A percentile compares a stretch with the other conserved stretches of the same genome.
phyloP scores from a whole-genome alignment of 2,797 vertebrate genomes.

The Ciconia nigra region DNA sequence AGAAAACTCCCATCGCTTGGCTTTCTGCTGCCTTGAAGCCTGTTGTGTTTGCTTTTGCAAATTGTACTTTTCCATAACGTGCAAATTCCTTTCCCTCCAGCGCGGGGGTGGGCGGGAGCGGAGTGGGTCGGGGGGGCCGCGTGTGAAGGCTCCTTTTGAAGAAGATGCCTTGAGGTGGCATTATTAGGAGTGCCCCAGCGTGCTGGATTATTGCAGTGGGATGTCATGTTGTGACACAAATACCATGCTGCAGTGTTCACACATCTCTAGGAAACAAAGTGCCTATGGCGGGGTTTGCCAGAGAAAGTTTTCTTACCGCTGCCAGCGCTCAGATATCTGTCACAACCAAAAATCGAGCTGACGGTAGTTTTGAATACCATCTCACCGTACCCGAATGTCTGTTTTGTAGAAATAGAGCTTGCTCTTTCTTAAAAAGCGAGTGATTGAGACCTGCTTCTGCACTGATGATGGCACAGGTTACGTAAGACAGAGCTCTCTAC shows the following conservation, averaged over 20 bases:
- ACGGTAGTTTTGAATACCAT: rapidly evolving
- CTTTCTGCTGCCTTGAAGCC: conserved; percentile 7
- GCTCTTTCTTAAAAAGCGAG: rapidly evolving
- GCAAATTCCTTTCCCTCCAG: background rate
- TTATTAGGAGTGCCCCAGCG: background rate
- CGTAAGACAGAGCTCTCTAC: background rate
- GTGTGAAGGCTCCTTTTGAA: background rate
- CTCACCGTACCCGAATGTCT: rapidly evolving
- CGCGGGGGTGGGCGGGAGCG: rapidly evolving
- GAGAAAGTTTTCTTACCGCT: background rate
- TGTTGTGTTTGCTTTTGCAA: conserved; percentile 39
- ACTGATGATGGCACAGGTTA: rapidly evolving
- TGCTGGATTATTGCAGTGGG: background rate
- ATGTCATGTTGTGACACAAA: rapidly evolving
- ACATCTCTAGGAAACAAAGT: background rate
- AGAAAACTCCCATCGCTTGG: background rate
- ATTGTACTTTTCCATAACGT: conserved; percentile 12
- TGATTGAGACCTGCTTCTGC: background rate
- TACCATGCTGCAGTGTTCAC: rapidly evolving
- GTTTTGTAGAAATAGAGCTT: background rate
- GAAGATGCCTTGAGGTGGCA: background rate
- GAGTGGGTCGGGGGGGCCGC: rapidly evolving
- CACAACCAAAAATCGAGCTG: background rate
- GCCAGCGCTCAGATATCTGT: background rate
- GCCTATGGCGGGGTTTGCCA: background rate